Conservation (phyloP, 1,140 invertebrate genomes). For the Prorops nasuta region DNA sequence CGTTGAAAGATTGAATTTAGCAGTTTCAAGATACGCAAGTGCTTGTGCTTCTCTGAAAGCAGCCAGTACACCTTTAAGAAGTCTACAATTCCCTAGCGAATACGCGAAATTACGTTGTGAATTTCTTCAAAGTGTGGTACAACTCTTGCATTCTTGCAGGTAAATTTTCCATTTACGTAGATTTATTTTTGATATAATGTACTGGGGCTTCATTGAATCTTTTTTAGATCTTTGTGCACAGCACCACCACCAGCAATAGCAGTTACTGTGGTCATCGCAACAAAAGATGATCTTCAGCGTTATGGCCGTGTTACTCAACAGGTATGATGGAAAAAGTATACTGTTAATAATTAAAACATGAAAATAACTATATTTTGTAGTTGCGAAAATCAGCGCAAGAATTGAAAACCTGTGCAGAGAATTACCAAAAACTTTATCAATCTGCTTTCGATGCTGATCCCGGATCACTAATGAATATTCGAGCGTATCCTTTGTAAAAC, state of each 20-base stretch:
- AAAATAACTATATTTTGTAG: no score
- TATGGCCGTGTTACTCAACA: slow-evolving; percentile 82
- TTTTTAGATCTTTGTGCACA: slow-evolving; percentile 72
- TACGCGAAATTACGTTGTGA: slow-evolving; percentile 74
- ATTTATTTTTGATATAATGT: not conserved
- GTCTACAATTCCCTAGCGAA: slow-evolving; percentile 75
- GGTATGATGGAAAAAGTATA: slow-evolving; percentile 27
- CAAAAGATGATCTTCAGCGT: slow-evolving; percentile 77
- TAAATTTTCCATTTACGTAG: not conserved
- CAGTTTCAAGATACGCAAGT: slow-evolving; percentile 64
- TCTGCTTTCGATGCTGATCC: slow-evolving; percentile 92
- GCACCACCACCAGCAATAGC: slow-evolving; percentile 92
- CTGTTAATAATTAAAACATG: no score
- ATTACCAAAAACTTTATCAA: slow-evolving; percentile 82
- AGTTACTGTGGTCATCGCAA: slow-evolving; percentile 72
- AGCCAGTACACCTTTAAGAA: slow-evolving; percentile 66
- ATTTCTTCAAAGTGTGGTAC: slow-evolving; percentile 73
- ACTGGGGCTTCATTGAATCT: slow-evolving; percentile 2
- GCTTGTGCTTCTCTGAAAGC: slow-evolving; percentile 73
- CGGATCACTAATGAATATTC: slow-evolving; percentile 77
- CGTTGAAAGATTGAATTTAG: slow-evolving; percentile 62
- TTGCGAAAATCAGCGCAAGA: slow-evolving; percentile 76
- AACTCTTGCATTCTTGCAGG: slow-evolving; percentile 74
- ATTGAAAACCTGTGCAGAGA: slow-evolving; percentile 71
- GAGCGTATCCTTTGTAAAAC: slow-evolving; percentile 59